Base-by-base conservation (phyloP, 1,140 invertebrate species). In the Lepeophtheirus salmonis region DNA sequence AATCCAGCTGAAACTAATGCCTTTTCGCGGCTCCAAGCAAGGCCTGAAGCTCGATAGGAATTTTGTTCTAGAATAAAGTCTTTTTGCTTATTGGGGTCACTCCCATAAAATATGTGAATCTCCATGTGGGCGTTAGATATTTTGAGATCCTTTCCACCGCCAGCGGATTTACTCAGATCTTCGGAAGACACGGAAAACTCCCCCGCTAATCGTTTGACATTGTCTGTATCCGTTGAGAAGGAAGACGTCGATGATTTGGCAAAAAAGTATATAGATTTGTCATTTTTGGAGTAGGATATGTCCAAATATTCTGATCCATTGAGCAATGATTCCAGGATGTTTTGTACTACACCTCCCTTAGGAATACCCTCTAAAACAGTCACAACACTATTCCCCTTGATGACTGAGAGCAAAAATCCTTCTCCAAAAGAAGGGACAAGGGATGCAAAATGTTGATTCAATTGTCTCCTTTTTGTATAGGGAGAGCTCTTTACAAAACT, bases 101-200 rank as follows among this genome's bases (percentile, higher is more conserved):
- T 21, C 3, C 56, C 41, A 30, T 61, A 61, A 24, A 61, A 20
- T n/a, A 61, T 23, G 12, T 50, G 59, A n/a, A 61, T 2, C 21
- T 25, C 49, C 16, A 61, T 20, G 13, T 61, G 18, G 23, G 13
- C 21, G 24, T 61, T 61, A 65, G 88, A 86, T 62, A 90, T 87
- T 70, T 87, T 88, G 0, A 89, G 82, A 70, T 89, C 86, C 63
- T 73, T 67, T 56, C 65, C 67, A 41, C 68, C 68, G 6, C 30
- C 30, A 41, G 30, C 30, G 6, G 30, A 41, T 26, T 80, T 80
- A 65, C 86, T 83, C 41, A 78, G 79, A 67, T 89, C 85, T 68
- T 92, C 87, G 75, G 89, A 87, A 1, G 89, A 91, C 12, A 90
- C 85, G 71, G 95, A 95, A 16, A 95, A 81, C 70, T 89, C 83